phyloP scores from a whole-genome alignment of 2,797 vertebrate species.

The Leuciscus waleckii region DNA sequence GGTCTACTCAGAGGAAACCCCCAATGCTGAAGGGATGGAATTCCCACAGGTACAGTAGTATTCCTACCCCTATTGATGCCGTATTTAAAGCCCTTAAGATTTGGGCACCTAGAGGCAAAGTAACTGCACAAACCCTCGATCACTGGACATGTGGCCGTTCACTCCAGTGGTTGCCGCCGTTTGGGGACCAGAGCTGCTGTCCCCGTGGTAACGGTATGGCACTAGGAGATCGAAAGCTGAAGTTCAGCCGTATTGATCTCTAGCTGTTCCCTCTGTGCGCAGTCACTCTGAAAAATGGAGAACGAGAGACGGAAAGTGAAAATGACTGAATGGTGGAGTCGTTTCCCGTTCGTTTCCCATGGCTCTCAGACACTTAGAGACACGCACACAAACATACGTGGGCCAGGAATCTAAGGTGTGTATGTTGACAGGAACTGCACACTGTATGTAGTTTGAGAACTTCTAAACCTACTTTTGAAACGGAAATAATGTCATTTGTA shows the following conservation, averaged over 20 bases:
- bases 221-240: conserved; percentile 67
- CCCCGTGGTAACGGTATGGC: conserved; percentile 53
- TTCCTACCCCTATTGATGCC: neutral
- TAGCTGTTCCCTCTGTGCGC: conserved; percentile 44
- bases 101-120: neutral
- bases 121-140: neutral
- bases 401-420: neutral
- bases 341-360: neutral
- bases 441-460: neutral
- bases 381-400: neutral
- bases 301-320: conserved; percentile 33
- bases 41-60: neutral
- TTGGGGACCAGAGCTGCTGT: conserved; percentile 32
- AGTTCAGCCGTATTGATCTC: conserved; percentile 72
- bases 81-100: conserved; percentile 12
- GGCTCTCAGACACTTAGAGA: neutral
- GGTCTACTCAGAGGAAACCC: neutral
- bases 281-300: conserved; percentile 45
- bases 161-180: conserved; percentile 13
- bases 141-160: conserved; percentile 2
- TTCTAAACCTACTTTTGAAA: conserved; percentile 3
- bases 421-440: neutral
- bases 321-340: conserved; percentile 36
- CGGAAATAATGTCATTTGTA: neutral
- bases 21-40: neutral